These are phyloP conservation scores for Aleiodes testaceus DNA, from an alignment of 2,888 invertebrate species.

Conservation along the genomic window DNA sequence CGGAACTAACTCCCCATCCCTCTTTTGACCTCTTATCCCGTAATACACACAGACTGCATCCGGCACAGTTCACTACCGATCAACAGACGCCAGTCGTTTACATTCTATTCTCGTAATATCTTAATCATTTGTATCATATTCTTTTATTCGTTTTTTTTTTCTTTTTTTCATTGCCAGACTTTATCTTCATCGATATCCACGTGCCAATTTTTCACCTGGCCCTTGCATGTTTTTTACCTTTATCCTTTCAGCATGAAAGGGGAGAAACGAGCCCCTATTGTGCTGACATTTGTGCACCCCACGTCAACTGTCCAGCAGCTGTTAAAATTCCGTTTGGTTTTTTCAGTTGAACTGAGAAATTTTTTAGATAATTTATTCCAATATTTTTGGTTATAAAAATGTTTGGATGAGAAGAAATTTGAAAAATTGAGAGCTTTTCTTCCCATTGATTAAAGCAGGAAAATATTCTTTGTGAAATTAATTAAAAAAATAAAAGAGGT, in stretches of 20 bases:
- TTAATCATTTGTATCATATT: not conserved
- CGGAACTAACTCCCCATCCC: slow-evolving; percentile 1
- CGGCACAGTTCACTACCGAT: slow-evolving; percentile 5
- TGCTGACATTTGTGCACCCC: slow-evolving; percentile 29
- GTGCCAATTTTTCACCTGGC: slow-evolving; percentile 28
- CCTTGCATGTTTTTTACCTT: slow-evolving; percentile 15
- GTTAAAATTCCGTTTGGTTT: slow-evolving; percentile 24
- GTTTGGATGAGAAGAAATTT: not conserved
- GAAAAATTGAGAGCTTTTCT: slow-evolving; percentile 1
- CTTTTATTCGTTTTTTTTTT: not conserved
- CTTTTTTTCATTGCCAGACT: not conserved
- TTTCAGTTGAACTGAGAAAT: not conserved
- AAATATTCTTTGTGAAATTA: no score
- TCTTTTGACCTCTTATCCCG: slow-evolving; percentile 14
- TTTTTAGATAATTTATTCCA: no score
- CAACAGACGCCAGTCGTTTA: not conserved
- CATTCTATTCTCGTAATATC: not conserved
- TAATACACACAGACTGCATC: slow-evolving; percentile 11
- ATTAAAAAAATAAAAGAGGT: no score
- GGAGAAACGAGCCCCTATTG: slow-evolving; percentile 31
- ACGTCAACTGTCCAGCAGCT: slow-evolving; percentile 32
- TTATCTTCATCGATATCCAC: slow-evolving; percentile 13
- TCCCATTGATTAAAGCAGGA: not conserved
- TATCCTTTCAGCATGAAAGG: slow-evolving; percentile 17
- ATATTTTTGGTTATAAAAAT: no score